Conservation (phyloP, 2,113 vertebrate species). For the Falco punctatus region DNA sequence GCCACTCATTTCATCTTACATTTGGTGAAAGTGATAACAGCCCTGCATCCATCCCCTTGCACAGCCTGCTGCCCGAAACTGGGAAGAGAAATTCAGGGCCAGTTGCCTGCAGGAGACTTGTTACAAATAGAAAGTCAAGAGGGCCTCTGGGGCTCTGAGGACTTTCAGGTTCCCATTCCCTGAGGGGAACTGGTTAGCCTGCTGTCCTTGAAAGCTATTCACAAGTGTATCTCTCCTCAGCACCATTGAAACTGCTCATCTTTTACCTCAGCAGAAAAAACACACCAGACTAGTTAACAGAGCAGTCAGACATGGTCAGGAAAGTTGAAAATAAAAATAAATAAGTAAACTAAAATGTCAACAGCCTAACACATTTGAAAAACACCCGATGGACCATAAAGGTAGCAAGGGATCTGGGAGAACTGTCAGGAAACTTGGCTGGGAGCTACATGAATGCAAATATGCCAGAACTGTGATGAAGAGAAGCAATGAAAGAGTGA, state of each 20-base stretch:
- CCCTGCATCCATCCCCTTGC: accelerated
- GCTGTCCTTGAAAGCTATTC: not conserved
- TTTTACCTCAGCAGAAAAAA: slow-evolving; percentile 6
- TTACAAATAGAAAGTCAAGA: not conserved
- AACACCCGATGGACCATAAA: slow-evolving; percentile 10
- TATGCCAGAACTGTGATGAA: slow-evolving; percentile 35
- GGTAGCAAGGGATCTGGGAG: not conserved
- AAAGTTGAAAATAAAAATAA: not conserved
- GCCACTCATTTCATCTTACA: not conserved
- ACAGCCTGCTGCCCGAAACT: not conserved
- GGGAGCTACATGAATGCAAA: not conserved
- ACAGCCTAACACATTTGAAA: slow-evolving; percentile 4
- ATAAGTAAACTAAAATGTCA: not conserved
- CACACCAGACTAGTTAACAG: not conserved
- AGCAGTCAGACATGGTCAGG: not conserved
- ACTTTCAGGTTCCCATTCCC: not conserved
- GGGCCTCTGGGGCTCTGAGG: not conserved
- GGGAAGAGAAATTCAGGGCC: not conserved
- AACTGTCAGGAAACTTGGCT: slow-evolving; percentile 22
- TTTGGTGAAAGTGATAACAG: not conserved
- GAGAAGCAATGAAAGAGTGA: slow-evolving; percentile 12
- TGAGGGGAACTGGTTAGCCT: not conserved
- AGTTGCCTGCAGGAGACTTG: not conserved
- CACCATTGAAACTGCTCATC: not conserved
- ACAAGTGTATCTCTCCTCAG: not conserved